Percentiles rank a stretch among this genome's conserved stretches.
phyloP scores from a whole-genome alignment of 2,888 invertebrate species.

The Rutpela maculata region DNA sequence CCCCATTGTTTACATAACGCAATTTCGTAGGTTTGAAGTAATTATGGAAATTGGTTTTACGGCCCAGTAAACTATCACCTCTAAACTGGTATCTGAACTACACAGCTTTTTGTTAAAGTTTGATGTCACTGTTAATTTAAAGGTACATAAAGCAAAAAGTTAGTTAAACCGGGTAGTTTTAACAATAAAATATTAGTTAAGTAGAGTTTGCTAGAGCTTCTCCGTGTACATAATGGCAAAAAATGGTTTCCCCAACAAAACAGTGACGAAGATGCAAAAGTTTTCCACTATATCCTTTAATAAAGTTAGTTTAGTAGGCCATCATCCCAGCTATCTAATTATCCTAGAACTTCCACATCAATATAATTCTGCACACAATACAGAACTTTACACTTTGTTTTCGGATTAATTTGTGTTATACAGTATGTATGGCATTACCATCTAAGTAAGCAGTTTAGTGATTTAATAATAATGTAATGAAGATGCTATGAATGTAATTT shows the following conservation, averaged over 20 bases:
- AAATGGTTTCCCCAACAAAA: slow-evolving; percentile 27
- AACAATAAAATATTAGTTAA: slow-evolving; percentile 33
- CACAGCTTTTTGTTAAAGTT: slow-evolving; percentile 21
- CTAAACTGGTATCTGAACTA: neutral
- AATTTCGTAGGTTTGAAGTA: neutral
- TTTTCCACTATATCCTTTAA: slow-evolving; percentile 22
- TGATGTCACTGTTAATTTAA: slow-evolving; percentile 13
- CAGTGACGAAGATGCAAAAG: slow-evolving; percentile 30
- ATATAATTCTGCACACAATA: slow-evolving; percentile 27
- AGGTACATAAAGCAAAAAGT: slow-evolving; percentile 23
- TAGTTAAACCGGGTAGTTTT: neutral
- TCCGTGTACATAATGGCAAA: slow-evolving; percentile 18
- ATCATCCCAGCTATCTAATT: slow-evolving; percentile 31
- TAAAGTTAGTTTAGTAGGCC: slow-evolving; percentile 31
- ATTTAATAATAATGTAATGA: neutral
- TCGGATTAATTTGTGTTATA: slow-evolving; percentile 24
- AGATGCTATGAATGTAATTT: neutral
- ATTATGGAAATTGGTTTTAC: neutral
- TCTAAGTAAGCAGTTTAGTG: neutral
- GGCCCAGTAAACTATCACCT: neutral
- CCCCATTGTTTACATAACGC: neutral
- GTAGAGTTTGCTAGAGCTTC: slow-evolving; percentile 16
- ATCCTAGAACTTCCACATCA: slow-evolving; percentile 14
- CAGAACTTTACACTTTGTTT: slow-evolving; percentile 34
- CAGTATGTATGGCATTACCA: neutral